A percentile compares a stretch with the other conserved stretches of the same genome.
phyloP scores from a whole-genome alignment of 1,140 invertebrate species.

The Thaumetopoea pityocampa region DNA sequence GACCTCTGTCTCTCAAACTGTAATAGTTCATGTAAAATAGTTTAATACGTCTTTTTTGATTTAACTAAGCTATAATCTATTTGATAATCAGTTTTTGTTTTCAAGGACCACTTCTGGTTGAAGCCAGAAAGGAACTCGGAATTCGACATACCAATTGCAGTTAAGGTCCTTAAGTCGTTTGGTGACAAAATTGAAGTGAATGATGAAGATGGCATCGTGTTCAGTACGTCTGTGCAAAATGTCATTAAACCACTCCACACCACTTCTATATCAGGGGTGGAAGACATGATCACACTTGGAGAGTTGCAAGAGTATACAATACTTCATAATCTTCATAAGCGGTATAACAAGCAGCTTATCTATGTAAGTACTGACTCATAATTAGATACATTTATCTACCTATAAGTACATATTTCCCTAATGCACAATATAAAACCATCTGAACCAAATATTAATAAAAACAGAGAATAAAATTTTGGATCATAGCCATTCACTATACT shows the following conservation, averaged over 20 bases:
- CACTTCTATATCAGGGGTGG: conserved; percentile 89
- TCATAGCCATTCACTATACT: too few relatives aligned
- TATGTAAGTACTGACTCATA: conserved; percentile 93
- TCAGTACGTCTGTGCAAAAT: conserved; percentile 71
- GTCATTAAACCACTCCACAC: conserved; percentile 90
- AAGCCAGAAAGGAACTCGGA: conserved; percentile 83
- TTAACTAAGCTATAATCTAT: too few relatives aligned
- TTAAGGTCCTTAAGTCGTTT: conserved; percentile 85
- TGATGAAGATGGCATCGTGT: conserved; percentile 87
- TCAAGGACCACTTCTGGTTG: conserved; percentile 89
- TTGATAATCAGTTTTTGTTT: neutral
- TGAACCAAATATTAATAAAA: too few relatives aligned
- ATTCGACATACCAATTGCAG: conserved; percentile 90
- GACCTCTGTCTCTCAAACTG: too few relatives aligned
- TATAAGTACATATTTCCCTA: too few relatives aligned
- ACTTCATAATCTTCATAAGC: conserved; percentile 91
- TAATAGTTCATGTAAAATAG: too few relatives aligned
- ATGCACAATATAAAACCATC: too few relatives aligned
- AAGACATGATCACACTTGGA: conserved; percentile 95
- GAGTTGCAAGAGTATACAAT: conserved; percentile 96
- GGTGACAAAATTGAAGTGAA: conserved; percentile 85
- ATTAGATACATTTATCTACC: too few relatives aligned
- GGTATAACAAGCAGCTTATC: conserved; percentile 92
- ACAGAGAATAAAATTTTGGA: too few relatives aligned
- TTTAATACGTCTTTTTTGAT: neutral